Evolutionary conservation across 2,797 vertebrate species (phyloP), one percentile per base, ranked within the genome.

Genomic region (Clarias laeviceps): DNA sequence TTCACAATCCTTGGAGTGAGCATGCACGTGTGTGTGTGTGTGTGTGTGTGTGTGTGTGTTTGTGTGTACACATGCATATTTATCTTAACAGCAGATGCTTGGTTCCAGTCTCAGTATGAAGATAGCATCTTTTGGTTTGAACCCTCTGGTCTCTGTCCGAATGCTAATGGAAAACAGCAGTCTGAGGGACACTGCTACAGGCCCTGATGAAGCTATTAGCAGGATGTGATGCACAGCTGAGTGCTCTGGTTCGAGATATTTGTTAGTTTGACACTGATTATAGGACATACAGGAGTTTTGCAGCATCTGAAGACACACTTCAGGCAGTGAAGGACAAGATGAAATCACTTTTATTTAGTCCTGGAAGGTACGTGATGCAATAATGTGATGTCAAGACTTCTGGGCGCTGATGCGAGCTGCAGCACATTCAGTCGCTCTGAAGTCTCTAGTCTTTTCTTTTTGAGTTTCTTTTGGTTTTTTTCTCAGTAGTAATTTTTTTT

Each of bases 231-330:
- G 80, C 85, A 77, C 90, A 92, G 90, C 90, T 88, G 45, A 92
- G 89, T 74, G 40, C 54, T 89, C 89, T 80, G 59, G 78, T 87
- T 91, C 80, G 90, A 87, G 89, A 88, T 91, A 92, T 94, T 91
- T 93, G 92, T 91, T 90, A 88, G 84, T 89, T 78, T 88, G 91
- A 93, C 40, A 82, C 91, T 90, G 90, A 91, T 93, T 92, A 91
- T 89, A 82, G 76, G 83, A 59, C 57, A 85, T 86, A 84, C 84
- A 88, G 87, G 88, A 89, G 90, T 91, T 90, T 87, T 87, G 90
- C 82, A 87, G 88, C 82, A 89, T 90, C 88, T 76, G 77, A 87
- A 87, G 78, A 66, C 59, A 80, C n/a, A 61, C 32, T 74, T 84
- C 54, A 86, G 85, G 40, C 40, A 29, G 7, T 8, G 24, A 64